phyloP scores from a whole-genome alignment of 2,113 vertebrate species.

The Rhipidura dahli region DNA sequence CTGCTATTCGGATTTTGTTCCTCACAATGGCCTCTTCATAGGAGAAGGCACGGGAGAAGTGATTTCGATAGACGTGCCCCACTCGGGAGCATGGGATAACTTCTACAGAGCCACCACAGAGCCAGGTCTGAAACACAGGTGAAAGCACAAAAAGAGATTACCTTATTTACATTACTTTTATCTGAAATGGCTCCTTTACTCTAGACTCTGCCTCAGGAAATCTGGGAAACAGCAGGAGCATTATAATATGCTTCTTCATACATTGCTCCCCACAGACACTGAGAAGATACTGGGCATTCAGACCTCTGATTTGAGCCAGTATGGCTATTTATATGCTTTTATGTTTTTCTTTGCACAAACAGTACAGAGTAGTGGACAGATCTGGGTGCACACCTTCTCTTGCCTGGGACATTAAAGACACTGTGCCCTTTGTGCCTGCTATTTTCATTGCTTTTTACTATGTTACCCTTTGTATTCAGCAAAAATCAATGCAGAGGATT shows the following conservation, averaged over 20 bases:
- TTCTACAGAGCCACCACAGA: constrained; percentile 89
- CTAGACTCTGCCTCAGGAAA: neutral
- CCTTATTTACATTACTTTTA: neutral
- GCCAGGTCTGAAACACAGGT: constrained; percentile 80
- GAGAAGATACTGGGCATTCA: neutral
- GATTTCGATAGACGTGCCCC: constrained; percentile 76
- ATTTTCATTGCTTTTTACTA: neutral
- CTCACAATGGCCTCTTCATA: constrained; percentile 75
- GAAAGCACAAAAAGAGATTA: neutral
- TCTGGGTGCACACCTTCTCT: neutral
- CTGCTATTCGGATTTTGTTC: constrained; percentile 85
- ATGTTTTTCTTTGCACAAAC: neutral
- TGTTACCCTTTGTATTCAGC: neutral
- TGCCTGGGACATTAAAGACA: neutral
- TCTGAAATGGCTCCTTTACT: neutral
- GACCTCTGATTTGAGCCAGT: neutral
- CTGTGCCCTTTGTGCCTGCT: neutral
- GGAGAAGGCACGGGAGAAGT: constrained; percentile 19
- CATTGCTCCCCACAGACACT: neutral
- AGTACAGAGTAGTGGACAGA: neutral
- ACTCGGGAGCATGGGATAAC: constrained; percentile 88
- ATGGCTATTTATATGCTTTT: neutral
- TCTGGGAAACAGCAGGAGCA: neutral
- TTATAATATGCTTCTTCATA: neutral
- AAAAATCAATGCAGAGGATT: neutral